Evolutionary conservation across 2,113 vertebrate species (phyloP).

Genomic region (Petrocephalus zakoni): DNA sequence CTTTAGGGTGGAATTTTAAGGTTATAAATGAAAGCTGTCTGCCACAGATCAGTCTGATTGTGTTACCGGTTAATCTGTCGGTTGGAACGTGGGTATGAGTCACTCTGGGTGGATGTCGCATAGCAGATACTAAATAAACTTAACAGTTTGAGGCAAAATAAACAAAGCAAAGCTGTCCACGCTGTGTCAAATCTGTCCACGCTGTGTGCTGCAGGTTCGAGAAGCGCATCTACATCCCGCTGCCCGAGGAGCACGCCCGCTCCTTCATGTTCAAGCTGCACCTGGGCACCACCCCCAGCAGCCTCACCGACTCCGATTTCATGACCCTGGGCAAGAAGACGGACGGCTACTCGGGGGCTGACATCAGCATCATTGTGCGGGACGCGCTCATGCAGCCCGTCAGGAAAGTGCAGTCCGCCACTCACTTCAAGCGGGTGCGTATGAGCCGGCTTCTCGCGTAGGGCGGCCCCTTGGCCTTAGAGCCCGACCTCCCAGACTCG

Average conservation of each 20-base stretch:
- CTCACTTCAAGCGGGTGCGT: conserved; percentile 88
- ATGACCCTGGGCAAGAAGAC: conserved; percentile 80
- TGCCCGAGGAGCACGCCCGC: conserved; percentile 89
- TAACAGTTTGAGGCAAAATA: not conserved
- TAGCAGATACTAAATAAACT: not conserved
- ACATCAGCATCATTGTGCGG: conserved; percentile 86
- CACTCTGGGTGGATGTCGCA: not conserved
- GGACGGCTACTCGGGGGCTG: conserved; percentile 86
- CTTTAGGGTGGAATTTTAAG: not conserved
- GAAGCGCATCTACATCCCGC: conserved; percentile 94
- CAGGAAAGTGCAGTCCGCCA: conserved; percentile 91
- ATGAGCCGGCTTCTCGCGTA: not conserved
- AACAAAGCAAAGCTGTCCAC: not conserved
- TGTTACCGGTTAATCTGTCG: not conserved
- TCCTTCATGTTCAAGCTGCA: conserved; percentile 89
- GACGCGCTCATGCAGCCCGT: conserved; percentile 97
- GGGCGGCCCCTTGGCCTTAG: not conserved
- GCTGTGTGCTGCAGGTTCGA: conserved; percentile 73
- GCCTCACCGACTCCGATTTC: conserved; percentile 73
- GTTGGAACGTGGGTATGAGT: not conserved
- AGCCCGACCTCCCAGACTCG: not conserved
- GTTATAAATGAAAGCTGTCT: not conserved
- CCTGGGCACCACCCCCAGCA: conserved; percentile 77
- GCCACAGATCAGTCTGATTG: not conserved
- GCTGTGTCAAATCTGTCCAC: no score